Conservation (phyloP, 2,113 vertebrate genomes). For the Gobius niger region DNA sequence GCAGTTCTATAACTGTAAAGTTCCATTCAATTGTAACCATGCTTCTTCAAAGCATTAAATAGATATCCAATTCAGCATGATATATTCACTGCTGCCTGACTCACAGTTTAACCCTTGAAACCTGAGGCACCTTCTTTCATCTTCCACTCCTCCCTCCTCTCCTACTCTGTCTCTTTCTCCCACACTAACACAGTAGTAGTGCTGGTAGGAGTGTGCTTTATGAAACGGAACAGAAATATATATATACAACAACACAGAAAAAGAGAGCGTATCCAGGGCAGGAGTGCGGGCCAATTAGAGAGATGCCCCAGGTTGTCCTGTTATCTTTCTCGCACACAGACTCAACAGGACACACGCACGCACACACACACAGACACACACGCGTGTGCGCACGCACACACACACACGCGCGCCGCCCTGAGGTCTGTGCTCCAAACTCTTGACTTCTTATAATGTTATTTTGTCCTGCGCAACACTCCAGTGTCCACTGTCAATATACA, state of each 20-base stretch:
- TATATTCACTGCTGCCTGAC: slow-evolving; percentile 8
- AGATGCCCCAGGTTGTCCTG: slow-evolving; percentile 53
- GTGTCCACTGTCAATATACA: slow-evolving; percentile 20
- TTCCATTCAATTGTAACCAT: background rate
- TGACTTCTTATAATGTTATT: slow-evolving; percentile 37
- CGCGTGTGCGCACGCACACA: too few species aligned
- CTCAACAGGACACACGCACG: slow-evolving; percentile 51
- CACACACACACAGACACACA: slow-evolving; percentile 2
- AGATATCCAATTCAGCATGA: background rate
- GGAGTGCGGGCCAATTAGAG: slow-evolving; percentile 65
- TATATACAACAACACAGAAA: slow-evolving; percentile 20
- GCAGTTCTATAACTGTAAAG: too few species aligned
- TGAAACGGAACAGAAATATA: slow-evolving; percentile 40
- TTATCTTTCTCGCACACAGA: slow-evolving; percentile 64
- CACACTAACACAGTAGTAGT: slow-evolving; percentile 3
- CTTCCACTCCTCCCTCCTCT: background rate
- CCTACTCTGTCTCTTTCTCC: background rate
- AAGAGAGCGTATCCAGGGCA: slow-evolving; percentile 47
- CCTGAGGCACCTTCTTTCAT: slow-evolving; percentile 22
- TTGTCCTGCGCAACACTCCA: slow-evolving; percentile 28
- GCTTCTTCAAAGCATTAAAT: slow-evolving; percentile 16
- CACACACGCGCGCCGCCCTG: slow-evolving; percentile 21
- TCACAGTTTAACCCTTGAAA: slow-evolving; percentile 38
- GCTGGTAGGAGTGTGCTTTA: slow-evolving; percentile 8
- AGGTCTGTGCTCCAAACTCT: slow-evolving; percentile 7